Evolutionary conservation across 2,888 invertebrate genomes (phyloP), one percentile per base, ranked within the genome.

Genomic region (Norana najaformis): DNA sequence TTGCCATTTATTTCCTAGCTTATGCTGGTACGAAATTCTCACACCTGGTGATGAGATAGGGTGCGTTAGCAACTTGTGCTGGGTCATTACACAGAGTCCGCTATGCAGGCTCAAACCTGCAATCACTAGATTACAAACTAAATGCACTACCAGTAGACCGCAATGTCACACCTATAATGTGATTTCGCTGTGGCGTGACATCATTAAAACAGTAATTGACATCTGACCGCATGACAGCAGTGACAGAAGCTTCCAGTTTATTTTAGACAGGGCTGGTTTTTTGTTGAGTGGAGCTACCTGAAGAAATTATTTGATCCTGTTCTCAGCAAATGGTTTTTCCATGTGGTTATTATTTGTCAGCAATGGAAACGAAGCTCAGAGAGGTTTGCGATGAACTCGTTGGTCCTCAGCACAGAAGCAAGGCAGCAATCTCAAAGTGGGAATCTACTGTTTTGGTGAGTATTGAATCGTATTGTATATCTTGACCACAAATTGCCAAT

Each of bases 321-420:
- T 23, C 0, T 8, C 85, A 85, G 35, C 20, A 8, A 36, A 36
- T 85, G 37, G 35, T 36, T 37, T 85, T 85, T 85, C 69, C 30
- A 30, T n/a, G 8, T 4, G 30, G 30, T 69, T 69, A n/a, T 69
- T n/a, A n/a, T n/a, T n/a, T 83, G 39, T 16, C 53, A 90, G 90
- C 83, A 20, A 89, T 89, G 83, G 89, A 90, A 37, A 39, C 47
- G 30, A 90, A 89, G 89, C 35, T 90, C 30, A 83, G 89, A 90
- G 89, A 69, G 23, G 30, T 90, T 53, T 89, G 89, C 36, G 88
- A 89, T 36, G 89, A 90, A 41, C n/a, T 90, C 3, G n/a, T 90
- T 37, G 39, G 38, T n/a, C 88, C 89, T 23, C 39, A 34, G 8
- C n/a, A 35, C 35, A 53, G 41, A 53, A 37, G 69, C 82, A 83